phyloP scores from a whole-genome alignment of 2,113 vertebrate species.

The Pygoscelis adeliae region DNA sequence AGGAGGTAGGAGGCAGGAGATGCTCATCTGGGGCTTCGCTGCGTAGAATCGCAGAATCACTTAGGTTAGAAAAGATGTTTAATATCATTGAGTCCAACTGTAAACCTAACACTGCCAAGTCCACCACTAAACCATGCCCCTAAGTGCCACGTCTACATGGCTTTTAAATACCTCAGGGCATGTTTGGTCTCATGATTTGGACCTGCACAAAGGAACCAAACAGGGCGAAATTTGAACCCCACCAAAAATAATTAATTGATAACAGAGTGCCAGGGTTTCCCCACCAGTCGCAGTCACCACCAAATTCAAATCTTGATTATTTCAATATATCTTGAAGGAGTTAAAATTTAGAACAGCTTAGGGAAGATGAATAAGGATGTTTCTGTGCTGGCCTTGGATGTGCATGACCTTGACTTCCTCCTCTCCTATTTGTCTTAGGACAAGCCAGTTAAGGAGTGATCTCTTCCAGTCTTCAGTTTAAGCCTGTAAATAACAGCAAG shows the following conservation, averaged over 20 bases:
- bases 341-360: constrained; percentile 28
- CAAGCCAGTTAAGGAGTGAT: constrained; percentile 56
- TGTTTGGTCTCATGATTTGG: neutral
- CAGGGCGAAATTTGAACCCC: neutral
- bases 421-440: neutral
- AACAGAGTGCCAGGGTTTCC: neutral
- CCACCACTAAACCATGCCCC: too few species aligned
- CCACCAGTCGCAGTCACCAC: neutral
- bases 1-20: neutral
- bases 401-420: constrained; percentile 33
- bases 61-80: too few species aligned
- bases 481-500: constrained; percentile 37
- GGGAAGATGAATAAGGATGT: constrained; percentile 21
- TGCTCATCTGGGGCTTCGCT: neutral
- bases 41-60: too few species aligned
- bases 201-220: neutral
- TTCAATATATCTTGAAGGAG: neutral
- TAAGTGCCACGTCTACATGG: too few species aligned
- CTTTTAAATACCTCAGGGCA: too few species aligned
- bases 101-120: too few species aligned
- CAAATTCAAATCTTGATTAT: neutral
- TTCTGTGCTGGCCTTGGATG: neutral
- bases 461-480: constrained; percentile 43
- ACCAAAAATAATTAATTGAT: neutral
- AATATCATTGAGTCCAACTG: too few species aligned